Evolutionary conservation across 1,140 invertebrate species (phyloP).

Genomic region (Drosophila nikananu): DNA sequence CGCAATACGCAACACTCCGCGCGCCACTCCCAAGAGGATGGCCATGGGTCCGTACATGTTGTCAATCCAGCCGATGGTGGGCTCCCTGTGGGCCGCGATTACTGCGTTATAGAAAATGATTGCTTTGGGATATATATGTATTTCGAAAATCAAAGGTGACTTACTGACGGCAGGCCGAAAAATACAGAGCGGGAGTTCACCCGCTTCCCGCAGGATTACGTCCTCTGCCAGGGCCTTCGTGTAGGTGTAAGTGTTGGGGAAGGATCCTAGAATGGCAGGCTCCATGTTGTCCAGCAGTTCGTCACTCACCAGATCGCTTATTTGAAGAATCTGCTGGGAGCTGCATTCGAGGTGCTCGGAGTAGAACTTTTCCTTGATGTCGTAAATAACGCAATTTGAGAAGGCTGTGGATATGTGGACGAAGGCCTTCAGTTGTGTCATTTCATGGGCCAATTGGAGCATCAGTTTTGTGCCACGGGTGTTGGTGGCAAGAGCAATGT

Average conservation of each 20-base stretch:
- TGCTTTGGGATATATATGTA: neutral
- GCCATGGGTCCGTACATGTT: slow-evolving; percentile 96
- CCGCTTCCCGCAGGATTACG: slow-evolving; percentile 87
- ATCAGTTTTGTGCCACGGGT: slow-evolving; percentile 86
- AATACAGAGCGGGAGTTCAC: slow-evolving; percentile 89
- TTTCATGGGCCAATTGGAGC: slow-evolving; percentile 87
- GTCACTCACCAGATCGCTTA: slow-evolving; percentile 86
- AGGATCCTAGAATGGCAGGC: slow-evolving; percentile 89
- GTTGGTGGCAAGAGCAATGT: slow-evolving; percentile 87
- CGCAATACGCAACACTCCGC: slow-evolving; percentile 90
- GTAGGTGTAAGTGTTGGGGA: slow-evolving; percentile 93
- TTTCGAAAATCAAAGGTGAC: slow-evolving; percentile 21
- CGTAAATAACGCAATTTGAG: slow-evolving; percentile 88
- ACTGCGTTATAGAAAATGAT: slow-evolving; percentile 86
- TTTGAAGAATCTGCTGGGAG: slow-evolving; percentile 88
- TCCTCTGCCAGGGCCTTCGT: slow-evolving; percentile 93
- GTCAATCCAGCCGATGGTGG: slow-evolving; percentile 92
- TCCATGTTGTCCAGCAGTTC: slow-evolving; percentile 88
- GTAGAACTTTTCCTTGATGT: slow-evolving; percentile 91
- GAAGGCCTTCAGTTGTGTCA: slow-evolving; percentile 88
- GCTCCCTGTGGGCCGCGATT: slow-evolving; percentile 92
- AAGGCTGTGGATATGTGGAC: slow-evolving; percentile 92
- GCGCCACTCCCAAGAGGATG: slow-evolving; percentile 88
- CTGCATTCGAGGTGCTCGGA: slow-evolving; percentile 87
- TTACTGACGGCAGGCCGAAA: slow-evolving; percentile 90